These are phyloP conservation scores for Nycticorax nycticorax DNA, from an alignment of 2,113 vertebrate genomes.

Conservation along the genomic window DNA sequence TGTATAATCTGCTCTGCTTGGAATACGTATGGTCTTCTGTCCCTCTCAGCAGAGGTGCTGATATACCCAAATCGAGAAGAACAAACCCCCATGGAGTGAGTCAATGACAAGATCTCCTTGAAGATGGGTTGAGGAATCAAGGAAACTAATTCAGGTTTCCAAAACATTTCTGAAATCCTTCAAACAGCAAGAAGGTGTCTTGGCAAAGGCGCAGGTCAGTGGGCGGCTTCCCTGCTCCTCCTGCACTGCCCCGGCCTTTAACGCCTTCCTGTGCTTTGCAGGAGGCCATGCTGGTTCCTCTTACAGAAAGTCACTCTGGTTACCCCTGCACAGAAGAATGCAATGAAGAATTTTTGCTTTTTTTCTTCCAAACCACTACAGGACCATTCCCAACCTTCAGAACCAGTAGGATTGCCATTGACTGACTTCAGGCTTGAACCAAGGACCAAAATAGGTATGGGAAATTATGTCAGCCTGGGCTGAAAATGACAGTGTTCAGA, in stretches of 20 bases:
- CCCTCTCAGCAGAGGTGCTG: not conserved
- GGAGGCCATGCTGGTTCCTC: not conserved
- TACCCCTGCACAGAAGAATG: not conserved
- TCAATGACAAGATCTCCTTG: not conserved
- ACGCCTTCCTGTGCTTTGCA: not conserved
- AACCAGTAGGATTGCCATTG: not conserved
- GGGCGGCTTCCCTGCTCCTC: not conserved
- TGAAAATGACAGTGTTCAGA: not conserved
- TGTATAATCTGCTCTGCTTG: not conserved
- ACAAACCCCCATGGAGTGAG: not conserved
- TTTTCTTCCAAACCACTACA: not conserved
- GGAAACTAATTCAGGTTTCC: not conserved
- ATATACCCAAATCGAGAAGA: not conserved
- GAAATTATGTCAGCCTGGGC: not conserved
- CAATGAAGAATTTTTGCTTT: not conserved
- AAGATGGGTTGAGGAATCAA: not conserved
- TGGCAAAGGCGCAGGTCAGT: not conserved
- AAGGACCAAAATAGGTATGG: not conserved
- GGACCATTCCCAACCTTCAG: not conserved
- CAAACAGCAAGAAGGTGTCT: not conserved
- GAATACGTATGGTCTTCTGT: not conserved
- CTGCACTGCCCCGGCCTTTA: not conserved
- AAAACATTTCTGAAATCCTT: not conserved
- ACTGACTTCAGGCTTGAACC: not conserved
- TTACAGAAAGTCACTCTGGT: not conserved